Base-by-base conservation (phyloP, 1,140 invertebrate genomes). In the Phthorimaea operculella region DNA sequence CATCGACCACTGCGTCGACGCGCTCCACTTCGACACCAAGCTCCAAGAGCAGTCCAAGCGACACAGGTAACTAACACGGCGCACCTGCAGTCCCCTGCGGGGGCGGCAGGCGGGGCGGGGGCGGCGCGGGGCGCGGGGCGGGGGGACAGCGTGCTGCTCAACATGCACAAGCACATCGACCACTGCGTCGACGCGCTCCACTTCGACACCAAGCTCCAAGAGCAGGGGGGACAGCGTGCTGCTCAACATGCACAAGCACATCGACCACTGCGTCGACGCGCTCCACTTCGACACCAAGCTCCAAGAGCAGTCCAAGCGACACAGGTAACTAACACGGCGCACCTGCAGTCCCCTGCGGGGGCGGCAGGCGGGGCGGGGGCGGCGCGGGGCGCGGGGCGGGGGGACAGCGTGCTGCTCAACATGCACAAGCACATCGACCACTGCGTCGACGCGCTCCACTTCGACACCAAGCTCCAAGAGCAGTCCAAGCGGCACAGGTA, bases 91-190 rank as follows among this genome's bases (percentile, higher is more conserved):
- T 55, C 60, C 0, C 58, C 62, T 12, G 21, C 18, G 7, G 50
- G n/a, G 7, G 17, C 39, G 34, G 10, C 18, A 45, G 10, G n/a
- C 6, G 36, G 3, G 14, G 2, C n/a, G 48, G 9, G 9, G 17
- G 21, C 7, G 14, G 6, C 9, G 21, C 17, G 18, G 18, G 47
- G 14, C 15, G n/a, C n/a, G n/a, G 16, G 4, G n/a, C 48, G 48
- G 17, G 15, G 15, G 18, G 72, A 62, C 42, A 69, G 63, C 42
- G 73, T 79, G 0, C 68, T 54, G 8, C 51, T 83, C 1, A 72
- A 80, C 54, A 55, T 83, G 0, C 66, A 74, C 12, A 73, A 70
- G 50, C 59, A 61, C 1, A 53, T 75, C 6, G 76, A 82, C 42
- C 67, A 72, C 9, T 74, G 74, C 50, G 54, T 69, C 7, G 76